Evolutionary conservation across 1,140 invertebrate genomes (phyloP).

Genomic region (Dufourea novaeangliae): DNA sequence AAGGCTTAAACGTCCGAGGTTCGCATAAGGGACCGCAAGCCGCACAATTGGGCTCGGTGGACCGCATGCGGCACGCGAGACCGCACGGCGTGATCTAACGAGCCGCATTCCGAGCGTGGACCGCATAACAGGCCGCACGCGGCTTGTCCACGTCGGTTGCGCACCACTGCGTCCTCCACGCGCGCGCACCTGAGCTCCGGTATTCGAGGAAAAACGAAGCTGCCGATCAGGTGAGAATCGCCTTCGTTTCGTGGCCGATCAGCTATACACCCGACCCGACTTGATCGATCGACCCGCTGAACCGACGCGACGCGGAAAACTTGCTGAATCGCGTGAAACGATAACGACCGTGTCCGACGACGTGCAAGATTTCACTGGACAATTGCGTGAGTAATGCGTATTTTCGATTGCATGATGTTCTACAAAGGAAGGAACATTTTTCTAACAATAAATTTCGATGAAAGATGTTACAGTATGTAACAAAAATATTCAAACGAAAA

Average conservation of each 20-base stretch:
- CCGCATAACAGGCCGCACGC: conserved; percentile 45
- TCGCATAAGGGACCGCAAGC: conserved; percentile 41
- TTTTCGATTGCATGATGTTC: too few relatives aligned
- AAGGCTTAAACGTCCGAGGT: conserved; percentile 37
- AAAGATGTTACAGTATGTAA: too few relatives aligned
- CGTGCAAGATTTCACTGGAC: too few relatives aligned
- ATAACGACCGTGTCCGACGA: not conserved
- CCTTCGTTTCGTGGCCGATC: conserved; percentile 6
- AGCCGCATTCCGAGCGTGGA: conserved; percentile 42
- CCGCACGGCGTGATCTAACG: conserved; percentile 36
- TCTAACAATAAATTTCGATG: too few relatives aligned
- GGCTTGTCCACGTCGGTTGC: conserved; percentile 23
- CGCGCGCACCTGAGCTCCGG: not conserved
- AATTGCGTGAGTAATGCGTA: too few relatives aligned
- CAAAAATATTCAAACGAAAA: too few relatives aligned
- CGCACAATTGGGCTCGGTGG: conserved; percentile 40
- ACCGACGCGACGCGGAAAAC: too few relatives aligned
- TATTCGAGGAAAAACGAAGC: conserved; percentile 25
- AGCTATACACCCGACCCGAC: not conserved
- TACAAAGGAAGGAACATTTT: too few relatives aligned
- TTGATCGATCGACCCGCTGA: not conserved
- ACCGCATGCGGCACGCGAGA: conserved; percentile 45
- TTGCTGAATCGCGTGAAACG: not conserved
- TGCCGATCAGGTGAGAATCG: conserved; percentile 21
- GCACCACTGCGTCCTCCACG: conserved; percentile 28